Base-by-base conservation (phyloP, 2,113 vertebrate species). In the Cryptotis parvus region DNA sequence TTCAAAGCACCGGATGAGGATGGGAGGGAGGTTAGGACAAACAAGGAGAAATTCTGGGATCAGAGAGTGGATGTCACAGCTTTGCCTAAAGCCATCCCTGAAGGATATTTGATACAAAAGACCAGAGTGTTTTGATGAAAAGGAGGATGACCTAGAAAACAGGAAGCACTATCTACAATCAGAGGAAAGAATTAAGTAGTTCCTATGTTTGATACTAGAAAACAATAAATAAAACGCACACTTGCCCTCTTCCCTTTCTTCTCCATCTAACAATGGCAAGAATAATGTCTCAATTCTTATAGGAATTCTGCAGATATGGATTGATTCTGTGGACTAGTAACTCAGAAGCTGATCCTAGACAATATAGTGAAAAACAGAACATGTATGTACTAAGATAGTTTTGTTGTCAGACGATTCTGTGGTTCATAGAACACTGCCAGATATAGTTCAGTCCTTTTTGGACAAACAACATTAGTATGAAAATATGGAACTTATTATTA, bases 231-330 rank as follows among this genome's bases (percentile, higher is more conserved):
- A 16, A 84, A 74, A 69, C 3, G 68, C 3, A 33, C 4, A 1
- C 11, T 9, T 14, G 29, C 15, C 20, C 12, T 18, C 15, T 10
- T 7, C 0, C 0, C 5, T 0, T 66, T n/a, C 35, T 39, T 61
- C 14, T 27, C 4, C 6, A 9, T 10, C 68, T 41, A 49, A 10
- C 14, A 31, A 45, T 16, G 12, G 4, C n/a, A 29, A 14, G 31
- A 7, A 1, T 20, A 0, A 43, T 14, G 35, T 45, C 20, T 29
- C 70, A 20, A 66, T n/a, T 6, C 58, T 24, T 12, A 12, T 3
- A 39, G 10, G 29, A 85, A 33, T 3, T 61, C 33, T 35, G 1
- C n/a, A 75, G 39, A 2, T 31, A 6, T 26, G 10, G 45, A 49
- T 49, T 20, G n/a, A 9, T 26, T 33, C 37, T 45, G 6, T 84